A percentile compares a stretch with the other conserved stretches of the same genome.
phyloP scores from a whole-genome alignment of 2,113 vertebrate species.

The Aptenodytes forsteri region DNA sequence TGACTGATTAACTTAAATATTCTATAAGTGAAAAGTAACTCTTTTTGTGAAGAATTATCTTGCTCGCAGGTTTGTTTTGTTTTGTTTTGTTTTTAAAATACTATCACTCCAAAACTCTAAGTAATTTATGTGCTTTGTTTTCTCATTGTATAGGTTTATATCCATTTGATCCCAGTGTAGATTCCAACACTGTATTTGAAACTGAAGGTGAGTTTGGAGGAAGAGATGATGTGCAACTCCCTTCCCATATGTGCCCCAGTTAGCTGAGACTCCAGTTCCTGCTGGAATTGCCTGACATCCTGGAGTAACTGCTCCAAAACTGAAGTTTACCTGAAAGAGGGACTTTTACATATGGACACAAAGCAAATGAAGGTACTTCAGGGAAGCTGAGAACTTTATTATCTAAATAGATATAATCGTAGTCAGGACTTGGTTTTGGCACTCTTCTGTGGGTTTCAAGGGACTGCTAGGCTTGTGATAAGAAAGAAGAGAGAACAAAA shows the following conservation, averaged over 20 bases:
- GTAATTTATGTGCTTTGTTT: neutral
- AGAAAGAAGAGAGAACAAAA: neutral
- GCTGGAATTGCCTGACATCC: neutral
- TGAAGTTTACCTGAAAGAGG: neutral
- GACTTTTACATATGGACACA: neutral
- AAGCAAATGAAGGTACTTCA: neutral
- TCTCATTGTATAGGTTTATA: neutral
- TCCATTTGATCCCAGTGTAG: neutral
- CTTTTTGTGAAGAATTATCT: neutral
- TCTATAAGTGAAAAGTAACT: fast-evolving
- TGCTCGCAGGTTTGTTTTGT: neutral
- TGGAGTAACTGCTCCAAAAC: neutral
- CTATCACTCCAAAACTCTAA: neutral
- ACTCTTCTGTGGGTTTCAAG: neutral
- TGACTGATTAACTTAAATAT: neutral
- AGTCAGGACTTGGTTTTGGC: neutral
- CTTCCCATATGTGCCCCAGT: fast-evolving
- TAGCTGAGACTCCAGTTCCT: neutral
- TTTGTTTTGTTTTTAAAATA: neutral
- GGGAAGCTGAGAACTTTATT: neutral
- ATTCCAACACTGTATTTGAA: neutral
- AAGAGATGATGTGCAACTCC: neutral
- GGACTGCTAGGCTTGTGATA: neutral
- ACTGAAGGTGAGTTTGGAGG: neutral
- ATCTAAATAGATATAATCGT: neutral